Base-by-base conservation (phyloP, 2,888 invertebrate genomes). In the Amorpha juglandis region DNA sequence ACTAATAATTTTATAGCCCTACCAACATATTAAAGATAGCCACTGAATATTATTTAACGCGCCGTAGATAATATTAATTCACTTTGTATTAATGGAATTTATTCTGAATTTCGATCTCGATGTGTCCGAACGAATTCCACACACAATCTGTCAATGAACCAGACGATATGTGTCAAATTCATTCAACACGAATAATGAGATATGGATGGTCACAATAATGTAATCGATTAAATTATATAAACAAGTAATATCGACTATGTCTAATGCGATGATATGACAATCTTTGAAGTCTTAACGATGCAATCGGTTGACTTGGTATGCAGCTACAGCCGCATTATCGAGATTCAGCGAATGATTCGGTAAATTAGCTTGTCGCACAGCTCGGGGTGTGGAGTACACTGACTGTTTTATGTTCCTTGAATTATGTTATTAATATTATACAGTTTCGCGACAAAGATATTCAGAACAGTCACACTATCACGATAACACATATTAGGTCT, bases 41-140 rank as follows among this genome's bases (percentile, higher is more conserved):
- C 62, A 69, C 66, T 71, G 69, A n/a, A 27, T 27, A 67, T 67
- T 63, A 68, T 74, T 71, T 69, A 71, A 68, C 67, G 69, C 68
- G 67, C 69, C 70, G 72, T 69, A 69, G 67, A 69, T 69, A 67
- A 70, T 69, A 66, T 62, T 74, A 74, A 67, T 76, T 72, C 72
- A 74, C 74, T 73, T 70, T 71, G 68, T 55, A 71, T 65, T 72
- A 77, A 70, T 67, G 67, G 75, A 75, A 76, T 75, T 79, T 76
- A 75, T 73, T 72, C 76, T 73, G 70, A 80, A 77, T 77, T 75
- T 70, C 67, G 67, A 71, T 73, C 71, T 75, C 75, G 74, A 68
- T 76, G 72, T 71, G 71, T 68, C 72, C 68, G 70, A 76, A 67
- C 72, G 69, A 78, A 74, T 72, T 75, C 71, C 67, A 74, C 71